These are phyloP conservation scores for Nannoperca australis DNA, from an alignment of 2,797 vertebrate species.

Conservation along the genomic window DNA sequence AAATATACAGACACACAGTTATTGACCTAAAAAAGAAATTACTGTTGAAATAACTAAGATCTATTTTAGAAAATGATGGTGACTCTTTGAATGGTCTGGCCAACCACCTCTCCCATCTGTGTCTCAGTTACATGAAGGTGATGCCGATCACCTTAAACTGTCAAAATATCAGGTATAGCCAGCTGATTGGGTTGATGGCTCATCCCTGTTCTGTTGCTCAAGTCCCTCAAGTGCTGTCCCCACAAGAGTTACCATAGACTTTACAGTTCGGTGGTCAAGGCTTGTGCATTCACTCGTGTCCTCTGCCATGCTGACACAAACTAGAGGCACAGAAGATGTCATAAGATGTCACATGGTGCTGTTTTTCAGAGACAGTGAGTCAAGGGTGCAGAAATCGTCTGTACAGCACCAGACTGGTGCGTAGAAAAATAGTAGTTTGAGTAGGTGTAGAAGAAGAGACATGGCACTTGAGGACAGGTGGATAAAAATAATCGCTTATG, in stretches of 20 bases:
- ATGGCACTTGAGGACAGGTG: constrained; percentile 22
- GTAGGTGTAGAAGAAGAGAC: constrained; percentile 24
- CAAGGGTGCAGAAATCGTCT: constrained; percentile 43
- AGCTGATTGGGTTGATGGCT: constrained; percentile 45
- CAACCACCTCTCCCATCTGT: neutral
- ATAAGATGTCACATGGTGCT: constrained; percentile 55
- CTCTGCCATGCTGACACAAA: constrained; percentile 65
- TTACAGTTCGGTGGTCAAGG: constrained; percentile 69
- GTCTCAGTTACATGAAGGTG: constrained; percentile 37
- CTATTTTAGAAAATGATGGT: neutral
- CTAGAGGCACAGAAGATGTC: constrained; percentile 63
- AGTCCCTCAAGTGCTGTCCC: constrained; percentile 35
- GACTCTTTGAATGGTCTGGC: neutral
- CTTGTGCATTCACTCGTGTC: constrained; percentile 71
- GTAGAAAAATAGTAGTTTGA: neutral
- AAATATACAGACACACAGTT: neutral
- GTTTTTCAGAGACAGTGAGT: constrained; percentile 53
- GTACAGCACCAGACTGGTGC: constrained; percentile 27
- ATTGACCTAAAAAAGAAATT: neutral
- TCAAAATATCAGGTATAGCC: constrained; percentile 56
- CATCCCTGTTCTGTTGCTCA: constrained; percentile 34
- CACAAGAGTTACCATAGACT: constrained; percentile 54
- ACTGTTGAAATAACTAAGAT: neutral
- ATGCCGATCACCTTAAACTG: constrained; percentile 37
- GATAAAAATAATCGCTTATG: constrained; percentile 28